Conservation (phyloP, 2,888 invertebrate species). For the Trypoxylon attenuatum region DNA sequence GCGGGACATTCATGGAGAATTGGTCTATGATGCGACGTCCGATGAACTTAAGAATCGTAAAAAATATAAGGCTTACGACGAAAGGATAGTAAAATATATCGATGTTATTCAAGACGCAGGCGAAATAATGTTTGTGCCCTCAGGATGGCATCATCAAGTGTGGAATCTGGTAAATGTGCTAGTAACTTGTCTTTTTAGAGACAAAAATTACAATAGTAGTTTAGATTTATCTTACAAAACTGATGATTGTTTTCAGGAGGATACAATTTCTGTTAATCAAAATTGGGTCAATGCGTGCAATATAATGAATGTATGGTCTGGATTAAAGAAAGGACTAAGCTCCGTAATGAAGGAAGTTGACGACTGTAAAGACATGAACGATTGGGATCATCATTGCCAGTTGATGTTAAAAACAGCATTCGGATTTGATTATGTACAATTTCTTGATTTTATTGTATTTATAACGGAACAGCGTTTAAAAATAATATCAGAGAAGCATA, state of each 20-base stretch:
- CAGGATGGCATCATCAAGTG: constrained; percentile 98
- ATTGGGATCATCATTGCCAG: constrained; percentile 88
- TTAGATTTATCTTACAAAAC: too few species aligned
- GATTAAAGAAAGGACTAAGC: constrained; percentile 79
- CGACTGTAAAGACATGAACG: constrained; percentile 85
- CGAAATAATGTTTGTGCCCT: constrained; percentile 96
- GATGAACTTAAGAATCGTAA: constrained; percentile 60
- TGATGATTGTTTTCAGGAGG: constrained; percentile 77
- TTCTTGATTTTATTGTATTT: constrained; percentile 81
- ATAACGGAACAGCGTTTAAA: constrained; percentile 79
- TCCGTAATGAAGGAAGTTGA: constrained; percentile 86
- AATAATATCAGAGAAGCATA: constrained; percentile 69
- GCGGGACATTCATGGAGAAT: constrained; percentile 80
- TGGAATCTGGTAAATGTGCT: constrained; percentile 87
- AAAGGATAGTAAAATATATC: constrained; percentile 75
- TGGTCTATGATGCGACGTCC: constrained; percentile 79
- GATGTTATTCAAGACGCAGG: constrained; percentile 88
- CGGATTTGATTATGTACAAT: constrained; percentile 85
- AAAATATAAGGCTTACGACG: constrained; percentile 60
- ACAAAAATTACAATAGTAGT: too few species aligned
- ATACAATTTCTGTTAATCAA: constrained; percentile 97
- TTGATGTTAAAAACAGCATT: constrained; percentile 84
- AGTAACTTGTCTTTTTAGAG: too few species aligned
- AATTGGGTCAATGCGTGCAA: constrained; percentile 98
- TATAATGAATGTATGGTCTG: constrained; percentile 82